These are phyloP conservation scores for Hylaeus volcanicus DNA, from an alignment of 1,140 invertebrate species.

Conservation along the genomic window DNA sequence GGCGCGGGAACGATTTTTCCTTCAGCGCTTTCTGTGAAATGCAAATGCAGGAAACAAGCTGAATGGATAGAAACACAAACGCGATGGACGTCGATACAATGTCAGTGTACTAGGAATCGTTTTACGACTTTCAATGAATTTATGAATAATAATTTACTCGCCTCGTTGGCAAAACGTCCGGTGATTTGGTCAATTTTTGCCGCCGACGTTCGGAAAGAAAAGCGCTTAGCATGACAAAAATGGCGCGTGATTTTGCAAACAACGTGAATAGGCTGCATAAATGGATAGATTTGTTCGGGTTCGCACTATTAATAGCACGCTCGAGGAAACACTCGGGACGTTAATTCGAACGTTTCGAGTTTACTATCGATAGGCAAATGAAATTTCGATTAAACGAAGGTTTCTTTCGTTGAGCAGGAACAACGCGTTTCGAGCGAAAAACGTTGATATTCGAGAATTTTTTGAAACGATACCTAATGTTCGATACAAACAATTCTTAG, in stretches of 20 bases:
- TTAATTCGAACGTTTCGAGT: background rate
- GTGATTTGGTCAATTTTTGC: constrained; percentile 23
- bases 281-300: constrained; percentile 41
- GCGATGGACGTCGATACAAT: background rate
- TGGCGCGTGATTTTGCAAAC: constrained; percentile 59
- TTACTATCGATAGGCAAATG: too few relatives aligned
- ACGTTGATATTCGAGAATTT: too few relatives aligned
- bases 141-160: constrained; percentile 20
- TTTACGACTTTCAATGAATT: constrained; percentile 9
- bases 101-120: constrained; percentile 5
- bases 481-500: too few relatives aligned
- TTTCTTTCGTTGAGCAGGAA: too few relatives aligned
- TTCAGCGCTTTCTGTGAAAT: constrained; percentile 11
- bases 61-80: constrained; percentile 14
- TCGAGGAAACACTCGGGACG: background rate
- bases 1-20: background rate
- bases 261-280: constrained; percentile 47
- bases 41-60: background rate
- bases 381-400: too few relatives aligned
- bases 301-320: constrained; percentile 25
- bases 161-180: background rate
- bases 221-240: constrained; percentile 46
- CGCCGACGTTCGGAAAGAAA: background rate
- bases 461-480: too few relatives aligned
- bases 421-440: too few relatives aligned